These are phyloP conservation scores for Brachyhypopomus occidentalis DNA, from an alignment of 2,113 vertebrate species.

Conservation along the genomic window DNA sequence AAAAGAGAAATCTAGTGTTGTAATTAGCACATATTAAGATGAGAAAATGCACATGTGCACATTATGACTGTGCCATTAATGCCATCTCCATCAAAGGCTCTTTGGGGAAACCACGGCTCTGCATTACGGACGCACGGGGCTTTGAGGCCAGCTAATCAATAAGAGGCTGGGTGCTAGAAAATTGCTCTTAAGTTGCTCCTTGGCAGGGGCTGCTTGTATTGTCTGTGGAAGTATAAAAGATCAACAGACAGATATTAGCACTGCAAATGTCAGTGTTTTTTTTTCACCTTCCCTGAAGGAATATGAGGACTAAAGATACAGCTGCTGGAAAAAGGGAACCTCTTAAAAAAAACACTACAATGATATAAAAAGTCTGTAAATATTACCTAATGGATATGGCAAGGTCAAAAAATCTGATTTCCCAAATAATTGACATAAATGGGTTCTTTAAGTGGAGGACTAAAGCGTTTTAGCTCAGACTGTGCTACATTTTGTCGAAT, in stretches of 20 bases:
- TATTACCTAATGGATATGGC: slow-evolving; percentile 48
- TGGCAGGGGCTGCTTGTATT: slow-evolving; percentile 36
- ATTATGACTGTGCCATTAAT: slow-evolving; percentile 82
- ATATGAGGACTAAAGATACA: slow-evolving; percentile 29
- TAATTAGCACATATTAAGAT: slow-evolving; percentile 71
- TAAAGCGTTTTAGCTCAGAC: slow-evolving; percentile 62
- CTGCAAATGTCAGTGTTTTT: slow-evolving; percentile 41
- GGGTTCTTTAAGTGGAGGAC: slow-evolving; percentile 50
- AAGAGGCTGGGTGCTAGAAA: slow-evolving; percentile 59
- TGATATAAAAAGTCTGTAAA: slow-evolving; percentile 37
- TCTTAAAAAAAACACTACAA: slow-evolving; percentile 6
- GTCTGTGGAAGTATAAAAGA: slow-evolving; percentile 27
- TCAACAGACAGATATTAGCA: slow-evolving; percentile 27
- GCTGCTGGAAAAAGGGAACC: slow-evolving; percentile 23
- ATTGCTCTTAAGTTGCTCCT: slow-evolving; percentile 52
- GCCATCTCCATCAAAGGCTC: slow-evolving; percentile 79
- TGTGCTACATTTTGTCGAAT: slow-evolving; percentile 28
- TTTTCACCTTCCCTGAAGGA: background rate
- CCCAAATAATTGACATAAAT: slow-evolving; percentile 52
- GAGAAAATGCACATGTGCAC: slow-evolving; percentile 66
- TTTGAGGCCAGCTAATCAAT: slow-evolving; percentile 83
- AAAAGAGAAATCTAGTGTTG: slow-evolving; percentile 71
- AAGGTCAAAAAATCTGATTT: slow-evolving; percentile 55
- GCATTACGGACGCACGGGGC: slow-evolving; percentile 75
- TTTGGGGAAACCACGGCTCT: slow-evolving; percentile 74